A percentile compares a stretch with the other conserved stretches of the same genome.
These are phyloP conservation scores for Pentalonia nigronervosa DNA, from an alignment of 1,140 invertebrate genomes.

Conservation along the genomic window DNA sequence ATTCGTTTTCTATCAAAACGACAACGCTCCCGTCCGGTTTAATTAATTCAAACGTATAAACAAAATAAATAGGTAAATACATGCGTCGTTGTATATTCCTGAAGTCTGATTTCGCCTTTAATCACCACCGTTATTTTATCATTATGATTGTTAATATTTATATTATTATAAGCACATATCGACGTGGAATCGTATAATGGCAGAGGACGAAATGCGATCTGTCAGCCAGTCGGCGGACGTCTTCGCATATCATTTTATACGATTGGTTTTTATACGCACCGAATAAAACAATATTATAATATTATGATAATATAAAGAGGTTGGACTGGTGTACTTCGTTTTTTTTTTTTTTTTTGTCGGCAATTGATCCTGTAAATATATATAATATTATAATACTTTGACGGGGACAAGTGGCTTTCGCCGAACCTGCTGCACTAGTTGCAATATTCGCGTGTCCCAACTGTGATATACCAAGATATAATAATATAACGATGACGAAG, in stretches of 20 bases:
- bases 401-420: not conserved
- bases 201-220: not conserved
- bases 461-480: not conserved
- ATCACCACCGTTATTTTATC: not conserved
- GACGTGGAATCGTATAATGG: not conserved
- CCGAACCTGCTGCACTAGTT: not conserved
- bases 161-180: not conserved
- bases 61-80: not conserved
- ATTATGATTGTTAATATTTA: not conserved
- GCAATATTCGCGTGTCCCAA: not conserved
- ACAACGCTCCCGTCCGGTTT: not conserved
- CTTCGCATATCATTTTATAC: not conserved
- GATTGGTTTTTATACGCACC: not conserved
- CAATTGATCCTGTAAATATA: not conserved
- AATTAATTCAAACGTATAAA: slow-evolving; percentile 17
- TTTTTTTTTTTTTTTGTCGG: not conserved
- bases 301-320: not conserved
- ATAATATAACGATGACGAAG: not conserved
- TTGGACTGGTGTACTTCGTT: not conserved
- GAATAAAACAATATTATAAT: not conserved
- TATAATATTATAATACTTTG: not conserved
- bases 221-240: too few relatives aligned
- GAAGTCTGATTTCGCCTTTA: not conserved
- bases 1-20: not conserved
- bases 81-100: not conserved